Evolutionary conservation across 1,140 invertebrate genomes (phyloP).

Genomic region (Aphidius gifuensis): DNA sequence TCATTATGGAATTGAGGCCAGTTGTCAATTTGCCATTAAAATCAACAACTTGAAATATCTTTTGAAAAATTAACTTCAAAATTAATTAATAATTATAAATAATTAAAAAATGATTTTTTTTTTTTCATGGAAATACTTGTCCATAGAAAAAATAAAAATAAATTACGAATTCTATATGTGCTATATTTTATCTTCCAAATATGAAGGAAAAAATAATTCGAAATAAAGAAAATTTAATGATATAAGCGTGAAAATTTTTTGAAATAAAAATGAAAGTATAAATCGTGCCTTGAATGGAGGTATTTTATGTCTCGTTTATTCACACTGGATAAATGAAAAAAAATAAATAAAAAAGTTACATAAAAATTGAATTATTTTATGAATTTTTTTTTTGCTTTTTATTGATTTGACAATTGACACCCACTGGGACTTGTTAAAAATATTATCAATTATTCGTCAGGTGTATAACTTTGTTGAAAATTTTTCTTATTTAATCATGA

Average conservation of each 20-base stretch:
- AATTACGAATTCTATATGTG: no score
- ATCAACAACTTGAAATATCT: no score
- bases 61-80: no score
- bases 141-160: no score
- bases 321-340: conserved; percentile 4
- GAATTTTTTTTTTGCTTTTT: no score
- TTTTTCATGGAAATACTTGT: no score
- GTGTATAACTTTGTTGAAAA: not conserved
- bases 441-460: not conserved
- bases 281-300: conserved; percentile 54
- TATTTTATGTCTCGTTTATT: conserved; percentile 30
- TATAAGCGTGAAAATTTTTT: conserved; percentile 46
- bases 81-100: no score
- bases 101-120: no score
- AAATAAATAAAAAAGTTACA: not conserved
- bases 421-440: conserved; percentile 31
- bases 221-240: conserved; percentile 5
- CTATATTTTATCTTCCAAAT: not conserved
- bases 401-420: conserved; percentile 27
- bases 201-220: conserved; percentile 21
- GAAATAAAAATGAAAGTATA: conserved; percentile 51
- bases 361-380: no score
- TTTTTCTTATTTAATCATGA: conserved; percentile 1
- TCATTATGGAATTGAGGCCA: no score
- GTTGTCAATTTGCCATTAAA: no score